Conservation (phyloP, 2,888 invertebrate genomes). For the Trisateles emortualis region DNA sequence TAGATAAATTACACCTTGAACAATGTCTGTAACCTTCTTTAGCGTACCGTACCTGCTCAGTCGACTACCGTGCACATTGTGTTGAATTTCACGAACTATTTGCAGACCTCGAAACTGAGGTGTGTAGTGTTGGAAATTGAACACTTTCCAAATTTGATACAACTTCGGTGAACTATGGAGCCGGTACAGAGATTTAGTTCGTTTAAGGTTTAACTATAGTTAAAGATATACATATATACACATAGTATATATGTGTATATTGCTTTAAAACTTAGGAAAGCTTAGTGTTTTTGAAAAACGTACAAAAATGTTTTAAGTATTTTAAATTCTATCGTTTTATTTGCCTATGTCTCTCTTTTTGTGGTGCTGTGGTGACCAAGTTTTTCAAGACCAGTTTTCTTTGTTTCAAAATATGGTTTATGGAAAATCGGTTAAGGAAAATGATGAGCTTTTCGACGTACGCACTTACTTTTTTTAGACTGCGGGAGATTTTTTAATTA, state of each 20-base stretch:
- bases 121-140: constrained; percentile 33
- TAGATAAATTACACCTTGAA: too few species aligned
- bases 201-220: constrained; percentile 11
- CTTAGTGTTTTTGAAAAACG: too few species aligned
- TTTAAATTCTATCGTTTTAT: too few species aligned
- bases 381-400: too few species aligned
- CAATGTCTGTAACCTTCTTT: neutral
- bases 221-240: neutral
- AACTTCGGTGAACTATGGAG: constrained; percentile 20
- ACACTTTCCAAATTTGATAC: constrained; percentile 41
- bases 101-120: constrained; percentile 18
- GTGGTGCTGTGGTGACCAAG: too few species aligned
- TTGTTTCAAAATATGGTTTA: too few species aligned
- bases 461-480: too few species aligned
- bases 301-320: too few species aligned
- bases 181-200: constrained; percentile 25
- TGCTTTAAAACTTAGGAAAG: neutral
- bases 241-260: neutral
- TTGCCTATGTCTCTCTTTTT: too few species aligned
- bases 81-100: constrained; percentile 30
- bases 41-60: neutral
- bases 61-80: neutral
- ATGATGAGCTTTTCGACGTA: too few species aligned
- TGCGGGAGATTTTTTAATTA: too few species aligned
- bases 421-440: too few species aligned